These are phyloP conservation scores for Meloidogyne floridensis DNA, from an alignment of 1,140 invertebrate species.

Conservation along the genomic window DNA sequence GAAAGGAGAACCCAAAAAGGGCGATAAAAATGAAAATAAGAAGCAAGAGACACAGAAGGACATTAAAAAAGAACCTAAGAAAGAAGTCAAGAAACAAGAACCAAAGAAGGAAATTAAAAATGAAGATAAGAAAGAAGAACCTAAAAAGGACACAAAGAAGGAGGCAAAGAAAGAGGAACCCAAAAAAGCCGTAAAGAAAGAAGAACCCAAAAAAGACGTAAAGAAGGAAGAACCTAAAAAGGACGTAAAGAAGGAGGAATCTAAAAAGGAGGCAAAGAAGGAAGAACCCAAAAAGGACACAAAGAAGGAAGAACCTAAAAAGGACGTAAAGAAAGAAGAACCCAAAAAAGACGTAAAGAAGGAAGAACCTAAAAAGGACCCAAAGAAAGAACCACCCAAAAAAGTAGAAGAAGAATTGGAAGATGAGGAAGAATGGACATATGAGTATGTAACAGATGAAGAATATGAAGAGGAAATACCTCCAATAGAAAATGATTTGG, in stretches of 20 bases:
- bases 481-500: neutral
- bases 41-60: neutral
- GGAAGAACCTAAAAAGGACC: conserved; percentile 4
- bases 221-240: neutral
- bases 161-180: conserved; percentile 26
- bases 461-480: conserved; percentile 30
- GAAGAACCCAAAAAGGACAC: neutral
- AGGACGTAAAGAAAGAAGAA: conserved; percentile 8
- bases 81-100: conserved; percentile 11
- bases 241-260: conserved; percentile 7
- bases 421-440: conserved; percentile 28
- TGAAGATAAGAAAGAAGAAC: conserved; percentile 15
- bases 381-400: conserved; percentile 31
- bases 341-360: neutral
- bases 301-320: neutral
- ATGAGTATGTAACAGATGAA: conserved; percentile 21
- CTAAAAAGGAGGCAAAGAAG: neutral
- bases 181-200: conserved; percentile 8
- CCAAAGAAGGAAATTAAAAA: conserved; percentile 26
- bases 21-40: neutral
- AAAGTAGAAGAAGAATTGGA: neutral
- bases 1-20: conserved; percentile 20
- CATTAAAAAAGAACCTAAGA: neutral
- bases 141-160: conserved; percentile 33
- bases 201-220: neutral